phyloP scores from a whole-genome alignment of 2,888 invertebrate species.

The Spilosoma lubricipeda region DNA sequence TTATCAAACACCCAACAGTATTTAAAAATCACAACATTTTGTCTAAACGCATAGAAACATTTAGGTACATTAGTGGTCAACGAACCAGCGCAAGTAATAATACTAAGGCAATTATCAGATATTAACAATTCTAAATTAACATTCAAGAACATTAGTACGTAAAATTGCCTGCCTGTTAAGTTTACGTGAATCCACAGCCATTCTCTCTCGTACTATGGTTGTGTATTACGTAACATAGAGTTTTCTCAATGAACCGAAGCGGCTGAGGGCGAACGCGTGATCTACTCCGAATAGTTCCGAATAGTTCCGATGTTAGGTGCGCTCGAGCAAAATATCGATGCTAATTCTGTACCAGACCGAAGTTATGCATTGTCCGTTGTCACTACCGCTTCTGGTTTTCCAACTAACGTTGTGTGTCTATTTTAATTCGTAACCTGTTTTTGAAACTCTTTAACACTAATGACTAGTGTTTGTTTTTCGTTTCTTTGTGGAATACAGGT shows the following conservation, averaged over 20 bases:
- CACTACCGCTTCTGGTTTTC: constrained; percentile 76
- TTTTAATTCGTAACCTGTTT: constrained; percentile 66
- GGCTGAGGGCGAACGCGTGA: constrained; percentile 61
- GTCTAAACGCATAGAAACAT: neutral
- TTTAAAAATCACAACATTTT: neutral
- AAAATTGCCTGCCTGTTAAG: neutral
- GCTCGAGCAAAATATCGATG: constrained; percentile 72
- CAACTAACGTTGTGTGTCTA: constrained; percentile 64
- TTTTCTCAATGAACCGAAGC: constrained; percentile 59
- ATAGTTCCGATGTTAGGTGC: constrained; percentile 55
- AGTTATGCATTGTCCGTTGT: constrained; percentile 79
- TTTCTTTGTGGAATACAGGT: neutral
- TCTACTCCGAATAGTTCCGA: constrained; percentile 55
- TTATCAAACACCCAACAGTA: too few relatives aligned
- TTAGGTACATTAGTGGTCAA: neutral
- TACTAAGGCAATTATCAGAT: too few relatives aligned
- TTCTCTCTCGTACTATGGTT: constrained; percentile 16
- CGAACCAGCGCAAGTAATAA: neutral
- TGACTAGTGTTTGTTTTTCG: constrained; percentile 24
- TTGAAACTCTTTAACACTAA: constrained; percentile 47
- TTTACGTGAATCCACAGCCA: neutral
- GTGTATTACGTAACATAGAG: constrained; percentile 49
- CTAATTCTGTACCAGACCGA: constrained; percentile 78
- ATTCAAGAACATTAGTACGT: neutral
- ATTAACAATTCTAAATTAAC: neutral